Evolutionary conservation across 1,140 invertebrate species (phyloP).

Genomic region (Copidosoma floridanum): DNA sequence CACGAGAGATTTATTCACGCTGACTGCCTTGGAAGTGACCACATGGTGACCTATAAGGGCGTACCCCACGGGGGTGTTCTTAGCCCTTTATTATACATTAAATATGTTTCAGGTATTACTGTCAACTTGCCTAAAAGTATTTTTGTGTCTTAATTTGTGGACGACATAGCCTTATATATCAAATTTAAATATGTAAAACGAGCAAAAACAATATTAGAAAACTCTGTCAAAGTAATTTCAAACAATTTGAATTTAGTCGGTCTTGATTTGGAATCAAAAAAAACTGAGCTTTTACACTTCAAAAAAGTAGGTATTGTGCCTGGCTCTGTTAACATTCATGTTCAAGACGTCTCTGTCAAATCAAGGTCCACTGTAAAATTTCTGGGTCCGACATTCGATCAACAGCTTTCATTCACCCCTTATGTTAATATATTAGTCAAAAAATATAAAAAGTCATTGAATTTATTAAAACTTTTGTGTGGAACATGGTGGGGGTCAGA

Average conservation of each 20-base stretch:
- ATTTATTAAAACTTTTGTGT: not conserved
- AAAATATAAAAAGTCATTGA: not conserved
- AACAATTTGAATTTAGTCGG: not conserved
- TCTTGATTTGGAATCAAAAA: not conserved
- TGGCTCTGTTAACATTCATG: not conserved
- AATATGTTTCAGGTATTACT: not conserved
- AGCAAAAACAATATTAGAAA: not conserved
- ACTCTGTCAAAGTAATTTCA: not conserved
- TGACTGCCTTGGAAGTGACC: not conserved
- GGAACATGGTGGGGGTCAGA: not conserved
- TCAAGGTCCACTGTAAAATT: not conserved
- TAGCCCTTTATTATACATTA: not conserved
- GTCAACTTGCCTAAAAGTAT: not conserved
- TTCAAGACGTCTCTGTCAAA: not conserved
- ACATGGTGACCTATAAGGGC: not conserved
- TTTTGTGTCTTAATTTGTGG: not conserved
- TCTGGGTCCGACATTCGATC: not conserved
- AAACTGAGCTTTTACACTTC: not conserved
- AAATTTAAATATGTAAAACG: not conserved
- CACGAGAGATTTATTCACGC: not conserved
- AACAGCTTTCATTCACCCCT: not conserved
- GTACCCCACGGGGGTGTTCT: slow-evolving; percentile 9
- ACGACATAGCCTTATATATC: not conserved
- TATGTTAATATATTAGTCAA: not conserved
- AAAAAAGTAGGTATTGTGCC: not conserved